Base-by-base conservation (phyloP, 2,888 invertebrate genomes). In the Eupithecia abbreviata region DNA sequence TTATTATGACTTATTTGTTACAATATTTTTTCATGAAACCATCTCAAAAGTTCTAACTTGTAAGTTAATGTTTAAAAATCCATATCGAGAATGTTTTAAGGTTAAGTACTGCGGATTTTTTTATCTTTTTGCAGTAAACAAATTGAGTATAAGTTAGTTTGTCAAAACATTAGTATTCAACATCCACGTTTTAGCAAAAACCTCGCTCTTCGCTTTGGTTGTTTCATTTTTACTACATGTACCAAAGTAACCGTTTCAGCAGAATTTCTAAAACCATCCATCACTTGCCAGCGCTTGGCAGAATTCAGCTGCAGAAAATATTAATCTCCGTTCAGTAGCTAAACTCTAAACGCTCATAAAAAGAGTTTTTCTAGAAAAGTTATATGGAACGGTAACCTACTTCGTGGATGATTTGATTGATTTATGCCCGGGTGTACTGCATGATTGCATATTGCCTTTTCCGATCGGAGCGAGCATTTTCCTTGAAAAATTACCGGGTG, bases 401-500 rank as follows among this genome's bases (percentile, higher is more conserved):
- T 80, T 73, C 45, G 80, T 78, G 79, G 75, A 77, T 73, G 74
- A 74, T 78, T 77, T 81, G 82, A 82, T 81, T 81, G 81, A 81
- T 81, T 82, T 80, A 80, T 80, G 73, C 65, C 69, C 18, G 73
- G 75, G 69, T 76, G 84, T 83, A 85, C 83, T 85, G 85, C 85
- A 87, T 85, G 85, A 86, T 85, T 87, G 85, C 84, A 85, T 85
- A 84, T 85, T 84, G 84, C 83, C 82, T 86, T 84, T 83, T 80
- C 77, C 83, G 84, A 77, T 82, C 83, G 80, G 82, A 71, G 70
- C 82, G 82, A 84, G 85, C 85, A 86, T 86, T 62, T 90, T 90
- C 85, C 88, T 88, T 90, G 91, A 92, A 92, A 92, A 91, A 93
- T 91, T 90, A 87, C 91, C 86, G 84, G 85, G 13, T 83, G 84